phyloP scores from a whole-genome alignment of 2,797 vertebrate genomes.

The Echeneis naucrates region DNA sequence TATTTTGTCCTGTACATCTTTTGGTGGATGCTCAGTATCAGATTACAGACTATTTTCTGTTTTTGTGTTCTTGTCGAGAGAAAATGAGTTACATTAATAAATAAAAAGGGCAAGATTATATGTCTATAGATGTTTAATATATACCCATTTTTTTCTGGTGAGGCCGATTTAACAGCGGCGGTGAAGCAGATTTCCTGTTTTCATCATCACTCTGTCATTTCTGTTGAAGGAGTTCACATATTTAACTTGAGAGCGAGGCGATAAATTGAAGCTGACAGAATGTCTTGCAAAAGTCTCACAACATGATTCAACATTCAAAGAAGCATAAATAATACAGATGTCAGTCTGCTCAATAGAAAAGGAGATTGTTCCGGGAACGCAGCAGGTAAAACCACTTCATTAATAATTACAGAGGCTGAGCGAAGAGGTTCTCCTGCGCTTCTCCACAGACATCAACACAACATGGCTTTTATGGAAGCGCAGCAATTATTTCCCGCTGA shows the following conservation, averaged over 20 bases:
- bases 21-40: too few species aligned
- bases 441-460: conserved; percentile 38
- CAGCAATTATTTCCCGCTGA: conserved; percentile 35
- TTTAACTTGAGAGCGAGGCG: background rate
- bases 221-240: background rate
- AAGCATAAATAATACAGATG: conserved; percentile 30
- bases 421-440: conserved; percentile 39
- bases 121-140: too few species aligned
- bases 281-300: background rate
- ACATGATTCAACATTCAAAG: background rate
- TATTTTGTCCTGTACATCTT: too few species aligned
- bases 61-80: too few species aligned
- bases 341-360: conserved; percentile 30
- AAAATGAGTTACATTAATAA: too few species aligned
- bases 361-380: conserved; percentile 26
- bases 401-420: conserved; percentile 45
- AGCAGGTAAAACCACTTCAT: conserved; percentile 51
- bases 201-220: background rate
- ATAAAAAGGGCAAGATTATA: too few species aligned
- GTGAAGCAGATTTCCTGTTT: background rate
- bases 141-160: too few species aligned
- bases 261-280: background rate
- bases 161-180: background rate
- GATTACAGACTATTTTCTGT: too few species aligned
- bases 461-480: conserved; percentile 42